phyloP scores from a whole-genome alignment of 1,140 invertebrate species.

The Acyrthosiphon pisum region DNA sequence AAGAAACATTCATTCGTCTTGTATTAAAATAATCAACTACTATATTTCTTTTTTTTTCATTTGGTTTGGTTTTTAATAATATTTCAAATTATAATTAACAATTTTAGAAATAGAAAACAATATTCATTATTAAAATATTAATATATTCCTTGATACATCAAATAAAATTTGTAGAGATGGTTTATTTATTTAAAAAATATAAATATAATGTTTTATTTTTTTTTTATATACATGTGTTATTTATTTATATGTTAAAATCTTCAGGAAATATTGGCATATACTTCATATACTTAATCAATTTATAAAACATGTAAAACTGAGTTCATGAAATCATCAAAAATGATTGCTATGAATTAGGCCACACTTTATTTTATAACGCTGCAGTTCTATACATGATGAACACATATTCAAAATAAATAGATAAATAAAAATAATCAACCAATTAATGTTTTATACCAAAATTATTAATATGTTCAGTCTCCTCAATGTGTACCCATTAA shows the following conservation, averaged over 20 bases:
- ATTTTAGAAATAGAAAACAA: background rate
- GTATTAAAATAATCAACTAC: conserved; percentile 22
- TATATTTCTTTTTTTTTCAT: background rate
- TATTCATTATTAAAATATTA: conserved; percentile 12
- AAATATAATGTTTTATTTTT: conserved; percentile 20
- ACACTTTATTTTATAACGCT: background rate
- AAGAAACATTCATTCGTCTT: background rate
- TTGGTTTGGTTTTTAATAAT: conserved; percentile 11
- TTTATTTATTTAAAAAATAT: background rate
- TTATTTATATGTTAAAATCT: background rate
- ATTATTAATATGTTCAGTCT: background rate
- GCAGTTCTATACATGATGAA: background rate
- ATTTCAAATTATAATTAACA: conserved; percentile 26
- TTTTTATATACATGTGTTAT: background rate
- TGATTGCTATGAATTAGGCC: background rate
- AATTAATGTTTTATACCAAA: background rate
- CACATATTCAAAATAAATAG: background rate
- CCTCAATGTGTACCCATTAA: background rate
- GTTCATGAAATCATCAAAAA: background rate
- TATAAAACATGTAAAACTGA: background rate
- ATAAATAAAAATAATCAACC: background rate
- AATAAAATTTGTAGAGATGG: background rate
- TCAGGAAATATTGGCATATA: background rate
- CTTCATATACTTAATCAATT: background rate
- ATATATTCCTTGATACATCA: background rate